A percentile compares a stretch with the other conserved stretches of the same genome.
These are phyloP conservation scores for Oostethus manadensis DNA, from an alignment of 2,113 vertebrate genomes.

Conservation along the genomic window DNA sequence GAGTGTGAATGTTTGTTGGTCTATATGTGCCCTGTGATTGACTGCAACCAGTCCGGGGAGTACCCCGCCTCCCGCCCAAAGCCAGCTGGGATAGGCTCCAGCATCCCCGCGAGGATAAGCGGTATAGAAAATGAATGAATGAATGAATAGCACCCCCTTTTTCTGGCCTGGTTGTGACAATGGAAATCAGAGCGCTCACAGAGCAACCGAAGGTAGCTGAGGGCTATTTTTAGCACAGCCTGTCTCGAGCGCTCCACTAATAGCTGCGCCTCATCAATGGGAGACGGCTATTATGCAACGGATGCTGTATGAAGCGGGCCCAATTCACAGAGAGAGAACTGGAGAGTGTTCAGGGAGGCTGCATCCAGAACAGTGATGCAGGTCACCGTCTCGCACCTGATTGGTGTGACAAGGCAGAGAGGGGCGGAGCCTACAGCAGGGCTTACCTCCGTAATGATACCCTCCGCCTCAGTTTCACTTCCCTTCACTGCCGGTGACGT, in stretches of 20 bases:
- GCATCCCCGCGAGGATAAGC: no score
- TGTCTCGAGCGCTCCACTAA: conserved; percentile 41
- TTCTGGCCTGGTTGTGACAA: conserved; percentile 19
- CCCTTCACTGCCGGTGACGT: conserved; percentile 55
- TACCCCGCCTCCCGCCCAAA: no score
- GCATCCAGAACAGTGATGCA: conserved; percentile 47
- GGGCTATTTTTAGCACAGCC: conserved; percentile 55
- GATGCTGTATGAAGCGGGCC: conserved; percentile 51
- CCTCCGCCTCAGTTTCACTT: conserved; percentile 11
- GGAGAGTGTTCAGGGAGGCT: conserved; percentile 19
- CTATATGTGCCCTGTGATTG: no score
- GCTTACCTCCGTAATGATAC: conserved; percentile 48
- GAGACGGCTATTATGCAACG: conserved; percentile 56
- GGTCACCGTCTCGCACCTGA: conserved; percentile 40
- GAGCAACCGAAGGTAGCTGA: conserved; percentile 19
- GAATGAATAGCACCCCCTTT: background rate
- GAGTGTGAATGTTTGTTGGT: no score
- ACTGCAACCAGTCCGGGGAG: no score
- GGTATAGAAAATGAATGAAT: no score
- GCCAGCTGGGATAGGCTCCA: no score
- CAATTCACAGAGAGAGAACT: conserved; percentile 33
- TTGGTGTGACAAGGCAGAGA: conserved; percentile 36
- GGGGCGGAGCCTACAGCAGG: conserved; percentile 35
- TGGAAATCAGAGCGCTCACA: conserved; percentile 28
- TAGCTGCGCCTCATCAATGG: conserved; percentile 53